Evolutionary conservation across 2,113 vertebrate genomes (phyloP).

Genomic region (Sinocyclocheilus maitianheensis): DNA sequence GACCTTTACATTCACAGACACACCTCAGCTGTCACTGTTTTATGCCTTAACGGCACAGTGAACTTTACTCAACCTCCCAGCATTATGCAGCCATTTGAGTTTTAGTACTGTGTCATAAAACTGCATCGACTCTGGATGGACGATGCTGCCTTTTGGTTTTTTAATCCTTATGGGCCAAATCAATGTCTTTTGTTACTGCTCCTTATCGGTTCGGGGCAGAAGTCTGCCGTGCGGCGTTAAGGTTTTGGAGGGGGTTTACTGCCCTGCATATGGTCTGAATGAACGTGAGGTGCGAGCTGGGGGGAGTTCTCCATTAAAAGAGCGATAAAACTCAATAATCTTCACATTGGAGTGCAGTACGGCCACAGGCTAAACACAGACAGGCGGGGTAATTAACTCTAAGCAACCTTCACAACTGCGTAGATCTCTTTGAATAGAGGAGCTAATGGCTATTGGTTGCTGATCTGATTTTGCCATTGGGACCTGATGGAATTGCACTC

Average conservation of each 20-base stretch:
- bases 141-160: constrained; percentile 28
- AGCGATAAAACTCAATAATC: constrained; percentile 61
- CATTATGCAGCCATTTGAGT: constrained; percentile 17
- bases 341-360: constrained; percentile 51
- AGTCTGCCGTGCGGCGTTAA: constrained; percentile 23
- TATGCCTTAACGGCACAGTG: constrained; percentile 17
- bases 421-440: constrained; percentile 63
- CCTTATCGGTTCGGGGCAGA: constrained; percentile 47
- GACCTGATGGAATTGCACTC: constrained; percentile 52
- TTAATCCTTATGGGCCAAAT: constrained; percentile 48
- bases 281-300: constrained; percentile 28
- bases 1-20: background rate
- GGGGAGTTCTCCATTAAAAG: constrained; percentile 45
- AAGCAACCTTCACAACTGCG: constrained; percentile 57
- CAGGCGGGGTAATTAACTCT: constrained; percentile 59
- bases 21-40: constrained; percentile 22
- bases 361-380: constrained; percentile 53
- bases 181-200: constrained; percentile 41
- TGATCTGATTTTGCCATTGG: constrained; percentile 56
- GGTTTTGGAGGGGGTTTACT: constrained; percentile 39
- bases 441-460: constrained; percentile 58
- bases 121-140: constrained; percentile 11
- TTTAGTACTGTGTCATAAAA: constrained; percentile 12
- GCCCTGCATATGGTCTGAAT: constrained; percentile 42
- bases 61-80: constrained; percentile 30